Conservation (phyloP, 2,888 invertebrate genomes). For the Nipponacmea schrenckii region DNA sequence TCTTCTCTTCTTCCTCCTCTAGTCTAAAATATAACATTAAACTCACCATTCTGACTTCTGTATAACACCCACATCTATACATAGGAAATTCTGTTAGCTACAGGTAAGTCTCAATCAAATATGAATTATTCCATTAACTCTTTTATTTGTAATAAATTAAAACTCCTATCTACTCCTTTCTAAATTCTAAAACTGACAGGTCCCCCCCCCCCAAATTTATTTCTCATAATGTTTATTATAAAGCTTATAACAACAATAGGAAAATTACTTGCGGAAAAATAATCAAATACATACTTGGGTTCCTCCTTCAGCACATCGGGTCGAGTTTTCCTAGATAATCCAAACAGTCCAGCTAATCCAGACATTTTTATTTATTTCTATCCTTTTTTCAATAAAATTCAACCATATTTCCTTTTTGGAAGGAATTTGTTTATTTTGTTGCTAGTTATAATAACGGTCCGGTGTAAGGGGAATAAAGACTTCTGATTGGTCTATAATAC, state of each 20-base stretch:
- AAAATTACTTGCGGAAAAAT: background rate
- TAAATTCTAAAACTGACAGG: too few relatives aligned
- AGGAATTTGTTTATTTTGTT: constrained; percentile 34
- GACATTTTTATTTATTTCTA: constrained; percentile 12
- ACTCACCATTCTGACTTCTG: constrained; percentile 22
- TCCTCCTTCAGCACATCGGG: constrained; percentile 26
- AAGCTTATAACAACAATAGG: too few relatives aligned
- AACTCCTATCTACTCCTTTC: too few relatives aligned
- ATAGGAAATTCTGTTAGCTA: background rate
- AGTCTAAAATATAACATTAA: constrained; percentile 12
- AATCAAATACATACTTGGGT: constrained; percentile 24
- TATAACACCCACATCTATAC: constrained; percentile 14
- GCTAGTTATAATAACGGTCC: constrained; percentile 28
- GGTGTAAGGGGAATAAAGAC: too few relatives aligned
- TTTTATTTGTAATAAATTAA: too few relatives aligned
- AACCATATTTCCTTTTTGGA: background rate
- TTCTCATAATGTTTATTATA: too few relatives aligned
- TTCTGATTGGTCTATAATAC: constrained; percentile 27
- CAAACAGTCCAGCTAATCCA: constrained; percentile 7
- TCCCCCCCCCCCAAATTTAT: too few relatives aligned
- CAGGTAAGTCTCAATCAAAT: background rate
- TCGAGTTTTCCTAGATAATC: constrained; percentile 14
- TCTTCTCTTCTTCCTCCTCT: constrained; percentile 24
- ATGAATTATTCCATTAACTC: background rate
- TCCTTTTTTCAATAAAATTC: background rate